phyloP scores from a whole-genome alignment of 2,797 vertebrate genomes.

The Benthosema pterotum region DNA sequence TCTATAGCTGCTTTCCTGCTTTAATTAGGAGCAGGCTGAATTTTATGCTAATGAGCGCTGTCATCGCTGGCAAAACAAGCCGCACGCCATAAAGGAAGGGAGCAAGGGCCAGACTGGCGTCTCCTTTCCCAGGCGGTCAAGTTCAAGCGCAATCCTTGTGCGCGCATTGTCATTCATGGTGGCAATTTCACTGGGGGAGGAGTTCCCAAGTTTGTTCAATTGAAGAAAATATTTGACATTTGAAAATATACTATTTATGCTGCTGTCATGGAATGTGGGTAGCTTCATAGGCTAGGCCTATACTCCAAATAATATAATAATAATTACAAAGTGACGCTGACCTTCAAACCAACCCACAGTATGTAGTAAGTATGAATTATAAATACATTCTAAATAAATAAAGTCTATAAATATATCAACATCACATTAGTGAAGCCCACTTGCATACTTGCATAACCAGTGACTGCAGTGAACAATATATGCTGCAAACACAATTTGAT shows the following conservation, averaged over 20 bases:
- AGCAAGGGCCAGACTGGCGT: conserved; percentile 75
- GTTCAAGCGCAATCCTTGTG: conserved; percentile 77
- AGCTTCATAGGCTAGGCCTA: no score
- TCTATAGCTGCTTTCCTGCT: conserved; percentile 63
- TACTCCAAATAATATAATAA: no score
- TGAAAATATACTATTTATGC: background rate
- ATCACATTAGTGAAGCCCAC: no score
- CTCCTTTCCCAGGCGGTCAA: conserved; percentile 83
- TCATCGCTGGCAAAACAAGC: conserved; percentile 75
- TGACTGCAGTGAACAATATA: no score
- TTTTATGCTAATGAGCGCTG: conserved; percentile 81
- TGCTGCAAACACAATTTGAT: no score
- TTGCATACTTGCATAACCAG: no score
- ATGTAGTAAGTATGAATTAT: no score
- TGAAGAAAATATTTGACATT: background rate
- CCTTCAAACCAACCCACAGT: no score
- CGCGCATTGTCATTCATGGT: conserved; percentile 70
- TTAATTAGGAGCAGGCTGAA: conserved; percentile 82
- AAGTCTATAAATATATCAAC: no score
- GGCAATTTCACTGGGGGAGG: conserved; percentile 20
- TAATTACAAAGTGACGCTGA: no score
- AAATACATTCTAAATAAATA: no score
- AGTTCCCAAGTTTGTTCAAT: background rate
- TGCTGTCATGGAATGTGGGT: conserved; percentile 15
- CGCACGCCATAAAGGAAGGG: conserved; percentile 71